Evolutionary conservation across 1,140 invertebrate species (phyloP).

Genomic region (Pissodes strobi): DNA sequence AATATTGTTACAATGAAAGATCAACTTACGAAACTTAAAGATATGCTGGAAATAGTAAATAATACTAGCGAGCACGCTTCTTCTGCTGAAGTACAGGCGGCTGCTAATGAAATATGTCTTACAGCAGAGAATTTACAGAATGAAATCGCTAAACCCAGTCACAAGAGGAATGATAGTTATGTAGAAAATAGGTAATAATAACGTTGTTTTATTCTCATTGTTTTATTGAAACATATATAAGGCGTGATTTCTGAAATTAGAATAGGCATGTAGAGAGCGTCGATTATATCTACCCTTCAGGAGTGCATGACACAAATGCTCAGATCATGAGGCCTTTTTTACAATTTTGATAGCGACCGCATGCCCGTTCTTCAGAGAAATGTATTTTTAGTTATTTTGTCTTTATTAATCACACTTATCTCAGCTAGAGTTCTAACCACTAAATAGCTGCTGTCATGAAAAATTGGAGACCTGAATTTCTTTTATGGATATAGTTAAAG

Average conservation of each 20-base stretch:
- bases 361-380: too few species aligned
- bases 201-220: neutral
- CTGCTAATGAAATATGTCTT: constrained; percentile 43
- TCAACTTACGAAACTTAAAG: constrained; percentile 51
- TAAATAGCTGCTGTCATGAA: too few species aligned
- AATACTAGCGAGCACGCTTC: constrained; percentile 47
- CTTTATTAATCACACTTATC: too few species aligned
- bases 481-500: too few species aligned
- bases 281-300: too few species aligned
- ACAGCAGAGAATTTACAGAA: constrained; percentile 52
- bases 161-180: constrained; percentile 31
- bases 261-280: too few species aligned
- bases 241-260: neutral
- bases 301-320: too few species aligned
- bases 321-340: too few species aligned
- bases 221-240: neutral
- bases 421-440: too few species aligned
- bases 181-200: constrained; percentile 33
- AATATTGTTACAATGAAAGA: constrained; percentile 55
- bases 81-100: constrained; percentile 39
- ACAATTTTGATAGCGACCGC: too few species aligned
- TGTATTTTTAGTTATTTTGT: too few species aligned
- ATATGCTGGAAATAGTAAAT: constrained; percentile 53
- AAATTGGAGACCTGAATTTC: too few species aligned
- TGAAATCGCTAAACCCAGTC: constrained; percentile 38